phyloP scores from a whole-genome alignment of 2,888 invertebrate genomes.

The Drosophila suboccidentalis region DNA sequence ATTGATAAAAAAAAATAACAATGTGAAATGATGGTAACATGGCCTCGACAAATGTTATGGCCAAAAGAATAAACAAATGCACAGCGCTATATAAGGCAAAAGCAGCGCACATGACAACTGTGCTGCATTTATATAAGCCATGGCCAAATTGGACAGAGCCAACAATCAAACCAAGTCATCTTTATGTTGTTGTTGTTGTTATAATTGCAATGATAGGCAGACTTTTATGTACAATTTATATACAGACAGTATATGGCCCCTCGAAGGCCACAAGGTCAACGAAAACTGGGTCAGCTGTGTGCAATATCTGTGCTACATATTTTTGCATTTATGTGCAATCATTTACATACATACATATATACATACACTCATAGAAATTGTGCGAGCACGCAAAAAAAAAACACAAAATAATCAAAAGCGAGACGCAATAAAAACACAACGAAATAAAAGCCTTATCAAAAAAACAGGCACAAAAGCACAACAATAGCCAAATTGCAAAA shows the following conservation, averaged over 20 bases:
- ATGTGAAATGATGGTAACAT: background rate
- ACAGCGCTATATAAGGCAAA: conserved; percentile 7
- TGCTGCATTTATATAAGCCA: conserved; percentile 75
- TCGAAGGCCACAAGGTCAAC: conserved; percentile 75
- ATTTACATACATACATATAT: background rate
- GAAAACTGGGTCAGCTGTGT: conserved; percentile 74
- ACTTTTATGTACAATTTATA: conserved; percentile 4
- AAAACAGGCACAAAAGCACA: conserved; percentile 20
- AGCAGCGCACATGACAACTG: no score
- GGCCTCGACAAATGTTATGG: conserved; percentile 45
- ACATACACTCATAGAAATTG: conserved; percentile 29
- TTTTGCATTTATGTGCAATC: conserved; percentile 6
- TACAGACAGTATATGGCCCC: conserved; percentile 32
- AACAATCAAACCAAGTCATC: conserved; percentile 5
- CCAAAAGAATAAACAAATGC: conserved; percentile 29
- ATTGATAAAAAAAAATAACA: background rate
- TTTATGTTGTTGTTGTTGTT: conserved; percentile 17
- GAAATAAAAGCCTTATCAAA: conserved; percentile 41
- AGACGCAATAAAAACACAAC: conserved; percentile 53
- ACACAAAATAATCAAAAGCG: conserved; percentile 47
- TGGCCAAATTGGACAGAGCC: conserved; percentile 52
- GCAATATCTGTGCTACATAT: conserved; percentile 51
- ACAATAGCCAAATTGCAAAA: conserved; percentile 40
- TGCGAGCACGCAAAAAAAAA: conserved; percentile 47
- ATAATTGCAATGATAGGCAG: conserved; percentile 24